phyloP scores from a whole-genome alignment of 2,888 invertebrate genomes.

The Lottia scabra region DNA sequence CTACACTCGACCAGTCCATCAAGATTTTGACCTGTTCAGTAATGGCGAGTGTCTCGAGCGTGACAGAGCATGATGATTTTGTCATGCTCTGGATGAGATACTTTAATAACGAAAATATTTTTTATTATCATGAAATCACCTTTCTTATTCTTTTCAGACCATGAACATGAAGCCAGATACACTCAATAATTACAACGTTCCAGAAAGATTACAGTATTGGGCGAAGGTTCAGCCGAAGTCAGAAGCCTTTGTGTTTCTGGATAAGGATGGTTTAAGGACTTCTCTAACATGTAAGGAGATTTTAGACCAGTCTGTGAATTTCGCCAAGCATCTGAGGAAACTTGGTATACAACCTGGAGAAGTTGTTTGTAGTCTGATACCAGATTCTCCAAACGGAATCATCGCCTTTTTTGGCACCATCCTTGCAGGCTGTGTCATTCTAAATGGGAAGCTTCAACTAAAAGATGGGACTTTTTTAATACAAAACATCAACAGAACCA shows the following conservation, averaged over 20 bases:
- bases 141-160: too few relatives aligned
- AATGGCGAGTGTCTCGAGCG: too few relatives aligned
- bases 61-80: too few relatives aligned
- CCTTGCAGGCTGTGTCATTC: background rate
- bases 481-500: background rate
- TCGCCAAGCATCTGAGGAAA: slow-evolving; percentile 1
- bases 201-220: slow-evolving; percentile 10
- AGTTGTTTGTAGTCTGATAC: slow-evolving; percentile 9
- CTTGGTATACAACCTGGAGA: slow-evolving; percentile 2
- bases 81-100: too few relatives aligned
- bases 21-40: too few relatives aligned
- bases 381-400: slow-evolving; percentile 6
- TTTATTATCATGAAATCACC: too few relatives aligned
- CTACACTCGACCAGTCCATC: too few relatives aligned
- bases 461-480: slow-evolving; percentile 10
- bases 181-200: background rate
- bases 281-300: slow-evolving; percentile 8
- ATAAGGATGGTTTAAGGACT: background rate
- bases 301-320: background rate
- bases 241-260: slow-evolving; percentile 9
- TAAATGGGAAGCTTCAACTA: background rate
- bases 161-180: too few relatives aligned
- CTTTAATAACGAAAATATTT: too few relatives aligned
- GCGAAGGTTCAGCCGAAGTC: background rate
- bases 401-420: slow-evolving; percentile 7